phyloP scores from a whole-genome alignment of 1,140 invertebrate species.

The Doryteuthis pealeii region DNA sequence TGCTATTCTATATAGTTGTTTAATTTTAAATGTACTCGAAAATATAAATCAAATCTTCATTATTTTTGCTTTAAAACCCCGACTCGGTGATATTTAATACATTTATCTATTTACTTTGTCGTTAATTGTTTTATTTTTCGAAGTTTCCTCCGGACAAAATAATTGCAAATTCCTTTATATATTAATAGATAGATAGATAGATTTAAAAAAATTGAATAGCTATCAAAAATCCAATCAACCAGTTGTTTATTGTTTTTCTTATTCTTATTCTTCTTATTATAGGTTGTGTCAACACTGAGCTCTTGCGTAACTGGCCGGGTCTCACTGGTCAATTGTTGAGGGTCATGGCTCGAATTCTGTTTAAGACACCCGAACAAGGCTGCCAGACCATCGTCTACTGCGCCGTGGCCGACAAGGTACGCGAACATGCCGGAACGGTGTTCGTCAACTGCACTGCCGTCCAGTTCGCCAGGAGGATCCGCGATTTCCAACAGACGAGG shows the following conservation, averaged over 20 bases:
- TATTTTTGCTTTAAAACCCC: no score
- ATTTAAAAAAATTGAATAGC: no score
- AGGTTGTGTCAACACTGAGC: conserved; percentile 40
- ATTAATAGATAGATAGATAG: no score
- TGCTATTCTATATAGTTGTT: no score
- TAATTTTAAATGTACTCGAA: no score
- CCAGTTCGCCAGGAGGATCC: conserved; percentile 34
- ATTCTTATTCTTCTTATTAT: neutral
- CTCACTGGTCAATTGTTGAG: conserved; percentile 42
- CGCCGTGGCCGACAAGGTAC: conserved; percentile 44
- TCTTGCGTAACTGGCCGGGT: conserved; percentile 48
- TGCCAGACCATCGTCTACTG: conserved; percentile 53
- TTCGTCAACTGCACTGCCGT: conserved; percentile 44
- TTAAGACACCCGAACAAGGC: conserved; percentile 51
- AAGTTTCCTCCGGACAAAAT: no score
- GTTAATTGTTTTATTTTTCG: no score
- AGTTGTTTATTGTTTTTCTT: neutral
- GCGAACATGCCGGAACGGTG: conserved; percentile 46
- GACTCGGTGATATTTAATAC: no score
- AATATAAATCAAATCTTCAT: no score
- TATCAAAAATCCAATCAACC: no score
- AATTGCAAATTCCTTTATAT: no score
- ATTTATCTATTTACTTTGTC: no score
- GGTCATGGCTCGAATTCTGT: conserved; percentile 37
- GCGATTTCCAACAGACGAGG: conserved; percentile 35